phyloP scores from a whole-genome alignment of 2,888 invertebrate genomes.

The Thyatira batis region DNA sequence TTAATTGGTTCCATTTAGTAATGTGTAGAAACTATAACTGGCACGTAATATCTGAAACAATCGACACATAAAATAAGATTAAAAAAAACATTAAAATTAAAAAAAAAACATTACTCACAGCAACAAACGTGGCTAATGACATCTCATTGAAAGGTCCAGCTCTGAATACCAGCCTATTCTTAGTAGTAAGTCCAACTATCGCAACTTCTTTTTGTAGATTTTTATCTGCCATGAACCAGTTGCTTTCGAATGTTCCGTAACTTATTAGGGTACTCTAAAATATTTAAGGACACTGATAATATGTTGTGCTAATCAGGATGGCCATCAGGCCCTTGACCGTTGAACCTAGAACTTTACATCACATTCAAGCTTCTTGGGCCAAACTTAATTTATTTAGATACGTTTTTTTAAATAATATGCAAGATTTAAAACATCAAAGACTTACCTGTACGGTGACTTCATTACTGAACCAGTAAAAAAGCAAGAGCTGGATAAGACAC shows the following conservation, averaged over 20 bases:
- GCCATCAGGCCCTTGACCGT: no score
- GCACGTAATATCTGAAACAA: constrained; percentile 57
- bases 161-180: constrained; percentile 45
- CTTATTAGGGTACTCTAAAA: constrained; percentile 53
- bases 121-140: constrained; percentile 56
- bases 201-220: constrained; percentile 42
- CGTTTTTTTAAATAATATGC: neutral
- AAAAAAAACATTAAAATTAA: no score
- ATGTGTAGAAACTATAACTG: constrained; percentile 65
- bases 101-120: no score
- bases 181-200: constrained; percentile 43
- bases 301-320: neutral
- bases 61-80: constrained; percentile 4
- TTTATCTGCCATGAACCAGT: constrained; percentile 42
- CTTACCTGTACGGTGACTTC: constrained; percentile 57
- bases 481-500: constrained; percentile 53
- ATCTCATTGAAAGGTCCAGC: constrained; percentile 65
- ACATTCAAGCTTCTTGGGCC: no score
- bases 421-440: neutral
- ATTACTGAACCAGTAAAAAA: constrained; percentile 65
- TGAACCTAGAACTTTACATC: no score
- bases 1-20: constrained; percentile 50
- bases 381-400: no score
- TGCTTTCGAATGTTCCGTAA: constrained; percentile 53
- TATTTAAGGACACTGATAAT: neutral